phyloP scores from a whole-genome alignment of 2,888 invertebrate species.

The Lysandra coridon region DNA sequence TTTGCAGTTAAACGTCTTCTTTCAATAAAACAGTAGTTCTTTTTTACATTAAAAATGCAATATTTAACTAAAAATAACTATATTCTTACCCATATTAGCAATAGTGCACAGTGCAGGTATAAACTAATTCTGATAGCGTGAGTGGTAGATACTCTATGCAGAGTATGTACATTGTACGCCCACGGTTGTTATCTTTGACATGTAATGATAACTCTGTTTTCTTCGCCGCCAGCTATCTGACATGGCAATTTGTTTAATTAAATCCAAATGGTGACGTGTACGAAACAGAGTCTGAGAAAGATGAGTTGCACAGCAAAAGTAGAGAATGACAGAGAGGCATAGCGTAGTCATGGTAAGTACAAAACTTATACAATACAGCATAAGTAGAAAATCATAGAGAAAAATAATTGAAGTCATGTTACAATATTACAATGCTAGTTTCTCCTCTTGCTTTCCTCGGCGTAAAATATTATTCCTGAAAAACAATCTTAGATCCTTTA shows the following conservation, averaged over 20 bases:
- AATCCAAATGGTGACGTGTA: constrained; percentile 35
- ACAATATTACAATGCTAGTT: too few relatives aligned
- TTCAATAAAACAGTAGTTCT: not conserved
- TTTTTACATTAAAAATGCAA: not conserved
- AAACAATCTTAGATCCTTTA: too few relatives aligned
- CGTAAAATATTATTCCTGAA: too few relatives aligned
- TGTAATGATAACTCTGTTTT: constrained; percentile 64
- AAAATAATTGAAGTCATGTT: too few relatives aligned
- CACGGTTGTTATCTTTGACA: constrained; percentile 49
- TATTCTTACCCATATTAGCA: constrained; percentile 1
- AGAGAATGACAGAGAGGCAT: too few relatives aligned
- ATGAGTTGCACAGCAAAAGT: too few relatives aligned
- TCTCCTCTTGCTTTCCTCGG: too few relatives aligned
- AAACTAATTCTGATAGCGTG: constrained; percentile 46
- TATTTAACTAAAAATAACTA: not conserved
- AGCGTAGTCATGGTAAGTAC: too few relatives aligned
- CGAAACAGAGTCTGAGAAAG: not conserved
- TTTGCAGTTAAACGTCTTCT: not conserved
- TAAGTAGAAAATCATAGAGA: too few relatives aligned
- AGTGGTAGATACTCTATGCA: constrained; percentile 48
- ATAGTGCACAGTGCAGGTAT: constrained; percentile 54
- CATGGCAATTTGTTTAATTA: constrained; percentile 61
- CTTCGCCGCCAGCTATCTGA: constrained; percentile 60
- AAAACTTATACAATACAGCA: too few relatives aligned
- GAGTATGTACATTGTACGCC: constrained; percentile 45